Evolutionary conservation across 2,888 invertebrate species (phyloP).

Genomic region (Gasteruption jaculator): DNA sequence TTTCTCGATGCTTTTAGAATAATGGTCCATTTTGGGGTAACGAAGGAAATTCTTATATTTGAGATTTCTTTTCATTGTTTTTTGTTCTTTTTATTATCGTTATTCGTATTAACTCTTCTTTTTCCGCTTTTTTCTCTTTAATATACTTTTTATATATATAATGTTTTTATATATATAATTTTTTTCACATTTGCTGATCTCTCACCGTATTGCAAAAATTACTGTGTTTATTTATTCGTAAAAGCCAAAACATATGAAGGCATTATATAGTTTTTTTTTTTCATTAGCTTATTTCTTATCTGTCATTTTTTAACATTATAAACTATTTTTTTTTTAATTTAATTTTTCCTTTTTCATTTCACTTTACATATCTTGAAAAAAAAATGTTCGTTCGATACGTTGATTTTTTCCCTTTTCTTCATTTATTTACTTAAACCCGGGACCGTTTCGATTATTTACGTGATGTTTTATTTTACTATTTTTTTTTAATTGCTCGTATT

Average conservation of each 20-base stretch:
- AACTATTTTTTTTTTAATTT: neutral
- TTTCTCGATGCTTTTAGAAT: constrained; percentile 11
- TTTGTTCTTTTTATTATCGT: constrained; percentile 8
- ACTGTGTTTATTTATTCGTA: too few relatives aligned
- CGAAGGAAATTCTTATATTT: constrained; percentile 13
- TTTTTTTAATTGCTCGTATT: too few relatives aligned
- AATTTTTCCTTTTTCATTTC: constrained; percentile 11
- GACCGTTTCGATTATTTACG: too few relatives aligned
- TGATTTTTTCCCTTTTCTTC: too few relatives aligned
- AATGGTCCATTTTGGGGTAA: too few relatives aligned
- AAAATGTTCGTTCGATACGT: too few relatives aligned
- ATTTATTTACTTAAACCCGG: too few relatives aligned
- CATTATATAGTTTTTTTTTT: constrained; percentile 35
- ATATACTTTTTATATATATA: constrained; percentile 11
- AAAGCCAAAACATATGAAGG: constrained; percentile 52
- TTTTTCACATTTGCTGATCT: neutral
- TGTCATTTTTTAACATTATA: constrained; percentile 11
- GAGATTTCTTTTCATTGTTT: constrained; percentile 7
- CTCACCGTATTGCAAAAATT: too few relatives aligned
- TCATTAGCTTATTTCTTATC: constrained; percentile 12
- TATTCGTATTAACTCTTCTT: constrained; percentile 7
- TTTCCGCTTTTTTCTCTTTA: constrained; percentile 8
- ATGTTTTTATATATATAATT: constrained; percentile 6
- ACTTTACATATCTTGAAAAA: too few relatives aligned
- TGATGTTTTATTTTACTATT: too few relatives aligned